Percentiles rank a stretch among this genome's conserved stretches.
These are phyloP conservation scores for Conus ventricosus DNA, from an alignment of 1,140 invertebrate genomes.

Conservation along the genomic window DNA sequence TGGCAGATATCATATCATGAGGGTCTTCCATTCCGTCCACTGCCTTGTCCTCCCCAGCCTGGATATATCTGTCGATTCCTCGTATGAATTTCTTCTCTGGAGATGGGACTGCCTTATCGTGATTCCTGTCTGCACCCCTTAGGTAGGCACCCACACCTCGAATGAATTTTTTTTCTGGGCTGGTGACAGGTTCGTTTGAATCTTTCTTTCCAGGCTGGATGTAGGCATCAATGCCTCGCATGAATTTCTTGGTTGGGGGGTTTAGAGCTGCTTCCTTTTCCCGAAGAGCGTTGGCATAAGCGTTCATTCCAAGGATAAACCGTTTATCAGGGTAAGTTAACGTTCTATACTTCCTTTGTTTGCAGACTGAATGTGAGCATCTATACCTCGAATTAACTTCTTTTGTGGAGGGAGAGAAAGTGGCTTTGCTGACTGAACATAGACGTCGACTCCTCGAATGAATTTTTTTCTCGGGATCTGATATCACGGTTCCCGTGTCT, in stretches of 20 bases:
- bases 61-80: neutral
- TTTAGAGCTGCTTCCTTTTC: neutral
- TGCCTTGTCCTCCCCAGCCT: neutral
- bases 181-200: neutral
- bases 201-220: neutral
- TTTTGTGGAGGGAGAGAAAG: neutral
- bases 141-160: neutral
- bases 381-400: neutral
- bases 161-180: neutral
- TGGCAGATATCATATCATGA: neutral
- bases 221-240: neutral
- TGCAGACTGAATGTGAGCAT: neutral
- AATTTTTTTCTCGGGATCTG: neutral
- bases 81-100: constrained; percentile 5
- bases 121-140: neutral
- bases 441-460: neutral
- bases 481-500: neutral
- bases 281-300: neutral
- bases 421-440: neutral
- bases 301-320: neutral
- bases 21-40: too few relatives aligned
- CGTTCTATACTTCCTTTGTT: neutral
- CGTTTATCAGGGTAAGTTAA: neutral
- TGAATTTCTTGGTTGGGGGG: neutral
- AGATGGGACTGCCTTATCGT: neutral